Base-by-base conservation (phyloP, 2,888 invertebrate species). In the Hypselothyrea guttata region DNA sequence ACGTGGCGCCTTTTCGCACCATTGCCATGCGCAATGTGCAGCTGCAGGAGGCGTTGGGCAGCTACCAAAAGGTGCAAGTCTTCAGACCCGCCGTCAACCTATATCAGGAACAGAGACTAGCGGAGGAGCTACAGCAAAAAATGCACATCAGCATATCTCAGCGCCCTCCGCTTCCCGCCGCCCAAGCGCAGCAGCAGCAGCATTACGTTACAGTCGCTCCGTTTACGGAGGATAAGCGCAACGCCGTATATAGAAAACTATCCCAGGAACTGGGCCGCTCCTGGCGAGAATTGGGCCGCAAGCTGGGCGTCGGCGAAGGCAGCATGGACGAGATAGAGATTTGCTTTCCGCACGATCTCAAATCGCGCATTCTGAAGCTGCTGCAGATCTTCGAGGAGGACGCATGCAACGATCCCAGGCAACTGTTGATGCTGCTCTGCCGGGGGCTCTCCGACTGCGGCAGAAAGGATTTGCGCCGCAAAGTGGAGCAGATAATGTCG, bases 271-370 rank as follows among this genome's bases (percentile, higher is more conserved):
- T 90, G 53, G 90, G 90, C 0, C 83, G 78, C 2, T 79, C 75
- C 33, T 90, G 90, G 90, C 84, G 89, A 4, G 60, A 69, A 4
- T 68, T 90, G 4, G 90, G 89, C 0, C 79, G 90, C 0, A 79
- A 84, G 16, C 42, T 90, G 5, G 55, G 65, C n/a, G 67, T 89
- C 4, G 62, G 69, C 3, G 87, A 89, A 34, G 89, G 89, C 1
- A 59, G 63, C 0, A 84, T 90, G 79, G 90, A 90, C 40, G 74
- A 66, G 2, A 76, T 90, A 0, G 89, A 89, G 51, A 13, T 56
- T 0, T 77, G 83, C 1, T 79, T 73, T 69, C 86, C 84, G 0
- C 68, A 75, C 0, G 87, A 88, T 4, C 59, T 88, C 0, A 79
- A 81, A 11, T 81, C 88, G 0, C 86, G 84, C 15, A 84, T 89